Evolutionary conservation across 2,113 vertebrate genomes (phyloP).

Genomic region (Engystomops pustulosus): DNA sequence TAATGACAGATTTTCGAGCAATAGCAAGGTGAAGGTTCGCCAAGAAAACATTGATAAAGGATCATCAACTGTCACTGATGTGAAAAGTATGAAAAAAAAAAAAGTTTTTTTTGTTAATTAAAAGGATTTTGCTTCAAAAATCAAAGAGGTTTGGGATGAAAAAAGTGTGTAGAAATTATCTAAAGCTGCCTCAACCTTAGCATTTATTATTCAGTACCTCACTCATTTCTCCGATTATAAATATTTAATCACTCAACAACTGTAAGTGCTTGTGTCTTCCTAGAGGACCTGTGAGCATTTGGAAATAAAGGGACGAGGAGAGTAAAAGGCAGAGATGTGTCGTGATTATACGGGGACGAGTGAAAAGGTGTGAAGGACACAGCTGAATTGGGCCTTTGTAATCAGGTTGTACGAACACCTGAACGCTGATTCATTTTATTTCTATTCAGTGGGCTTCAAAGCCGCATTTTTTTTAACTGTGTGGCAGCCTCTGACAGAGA

Average conservation of each 20-base stretch:
- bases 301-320: constrained; percentile 67
- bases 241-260: constrained; percentile 92
- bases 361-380: constrained; percentile 73
- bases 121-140: constrained; percentile 71
- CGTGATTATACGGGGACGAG: constrained; percentile 65
- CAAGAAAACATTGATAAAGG: constrained; percentile 63
- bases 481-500: constrained; percentile 68
- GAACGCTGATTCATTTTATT: constrained; percentile 67
- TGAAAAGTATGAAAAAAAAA: constrained; percentile 56
- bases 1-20: constrained; percentile 54
- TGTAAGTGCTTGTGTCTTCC: constrained; percentile 84
- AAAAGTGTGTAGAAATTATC: constrained; percentile 84
- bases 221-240: constrained; percentile 89
- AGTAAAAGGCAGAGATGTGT: constrained; percentile 63
- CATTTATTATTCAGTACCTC: constrained; percentile 89
- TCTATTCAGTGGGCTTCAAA: constrained; percentile 70
- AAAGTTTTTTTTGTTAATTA: constrained; percentile 69
- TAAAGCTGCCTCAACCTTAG: constrained; percentile 78
- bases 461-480: constrained; percentile 58
- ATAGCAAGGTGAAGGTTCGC: constrained; percentile 58
- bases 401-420: constrained; percentile 70
- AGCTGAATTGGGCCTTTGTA: constrained; percentile 67
- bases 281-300: constrained; percentile 78
- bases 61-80: constrained; percentile 62
- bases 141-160: constrained; percentile 74